Conservation (phyloP, 2,888 invertebrate species). For the Smittia aterrima region DNA sequence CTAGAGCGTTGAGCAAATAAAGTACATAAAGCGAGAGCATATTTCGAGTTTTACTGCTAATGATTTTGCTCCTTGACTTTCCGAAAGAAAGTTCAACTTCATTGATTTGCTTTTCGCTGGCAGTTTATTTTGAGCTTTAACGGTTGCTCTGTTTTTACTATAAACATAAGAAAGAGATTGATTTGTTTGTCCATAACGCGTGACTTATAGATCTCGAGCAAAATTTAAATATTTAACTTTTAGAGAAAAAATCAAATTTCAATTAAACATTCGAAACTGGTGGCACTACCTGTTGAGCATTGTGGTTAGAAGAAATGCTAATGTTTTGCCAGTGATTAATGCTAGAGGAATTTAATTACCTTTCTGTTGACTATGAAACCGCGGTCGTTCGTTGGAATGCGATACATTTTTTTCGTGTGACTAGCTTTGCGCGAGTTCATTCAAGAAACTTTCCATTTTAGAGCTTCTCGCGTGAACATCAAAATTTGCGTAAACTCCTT, state of each 20-base stretch:
- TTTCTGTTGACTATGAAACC: not conserved
- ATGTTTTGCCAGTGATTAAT: not conserved
- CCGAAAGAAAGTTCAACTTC: not conserved
- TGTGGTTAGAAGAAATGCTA: not conserved
- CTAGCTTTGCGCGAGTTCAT: not conserved
- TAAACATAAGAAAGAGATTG: too few relatives aligned
- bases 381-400: not conserved
- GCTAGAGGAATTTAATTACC: not conserved
- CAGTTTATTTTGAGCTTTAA: not conserved
- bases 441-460: constrained; percentile 17
- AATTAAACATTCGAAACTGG: too few relatives aligned
- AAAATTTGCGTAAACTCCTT: constrained; percentile 1
- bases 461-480: not conserved
- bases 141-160: too few relatives aligned
- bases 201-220: too few relatives aligned
- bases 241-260: too few relatives aligned
- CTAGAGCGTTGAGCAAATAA: too few relatives aligned
- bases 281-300: too few relatives aligned
- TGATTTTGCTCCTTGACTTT: constrained; percentile 4
- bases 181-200: too few relatives aligned
- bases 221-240: too few relatives aligned
- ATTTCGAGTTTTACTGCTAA: constrained; percentile 3
- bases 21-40: too few relatives aligned
- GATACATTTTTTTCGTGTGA: constrained; percentile 14
- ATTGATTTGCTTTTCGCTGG: not conserved